These are phyloP conservation scores for Marronus borbonicus DNA, from an alignment of 2,888 invertebrate species.

Conservation along the genomic window DNA sequence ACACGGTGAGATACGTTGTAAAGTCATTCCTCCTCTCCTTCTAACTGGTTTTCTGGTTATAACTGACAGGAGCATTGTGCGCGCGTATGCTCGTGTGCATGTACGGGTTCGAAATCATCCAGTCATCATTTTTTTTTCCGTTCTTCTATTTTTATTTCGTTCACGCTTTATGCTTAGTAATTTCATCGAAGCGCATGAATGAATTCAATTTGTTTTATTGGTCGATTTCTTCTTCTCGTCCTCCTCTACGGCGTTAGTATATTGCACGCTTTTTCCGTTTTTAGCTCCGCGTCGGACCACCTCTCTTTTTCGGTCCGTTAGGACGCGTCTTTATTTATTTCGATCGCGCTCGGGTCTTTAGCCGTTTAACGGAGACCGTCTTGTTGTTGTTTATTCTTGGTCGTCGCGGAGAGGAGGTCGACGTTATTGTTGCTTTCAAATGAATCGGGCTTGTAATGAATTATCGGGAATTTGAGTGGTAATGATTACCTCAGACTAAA, in stretches of 20 bases:
- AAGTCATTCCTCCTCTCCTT: slow-evolving; percentile 1
- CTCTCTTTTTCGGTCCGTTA: slow-evolving; percentile 20
- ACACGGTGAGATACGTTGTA: background rate
- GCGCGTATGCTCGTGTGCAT: slow-evolving; percentile 43
- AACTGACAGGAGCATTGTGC: slow-evolving; percentile 62
- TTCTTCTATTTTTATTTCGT: slow-evolving; percentile 48
- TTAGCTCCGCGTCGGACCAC: no score
- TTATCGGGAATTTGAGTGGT: background rate
- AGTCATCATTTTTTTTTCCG: slow-evolving; percentile 60
- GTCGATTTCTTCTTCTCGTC: slow-evolving; percentile 44
- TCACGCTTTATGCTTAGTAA: slow-evolving; percentile 53
- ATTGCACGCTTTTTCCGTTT: slow-evolving; percentile 6
- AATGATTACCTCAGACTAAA: background rate
- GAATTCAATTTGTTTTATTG: slow-evolving; percentile 50
- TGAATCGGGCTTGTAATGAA: slow-evolving; percentile 8
- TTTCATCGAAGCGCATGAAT: slow-evolving; percentile 52
- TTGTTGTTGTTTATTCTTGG: background rate
- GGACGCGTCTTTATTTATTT: slow-evolving; percentile 25
- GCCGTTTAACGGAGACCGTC: slow-evolving; percentile 1
- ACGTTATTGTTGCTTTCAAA: slow-evolving; percentile 4
- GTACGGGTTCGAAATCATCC: slow-evolving; percentile 58
- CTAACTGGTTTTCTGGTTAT: slow-evolving; percentile 46
- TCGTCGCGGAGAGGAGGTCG: background rate
- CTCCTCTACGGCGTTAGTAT: slow-evolving; percentile 8
- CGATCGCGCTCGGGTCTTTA: slow-evolving; percentile 6